Base-by-base conservation (phyloP, 2,888 invertebrate species). In the Conus canariensis region DNA sequence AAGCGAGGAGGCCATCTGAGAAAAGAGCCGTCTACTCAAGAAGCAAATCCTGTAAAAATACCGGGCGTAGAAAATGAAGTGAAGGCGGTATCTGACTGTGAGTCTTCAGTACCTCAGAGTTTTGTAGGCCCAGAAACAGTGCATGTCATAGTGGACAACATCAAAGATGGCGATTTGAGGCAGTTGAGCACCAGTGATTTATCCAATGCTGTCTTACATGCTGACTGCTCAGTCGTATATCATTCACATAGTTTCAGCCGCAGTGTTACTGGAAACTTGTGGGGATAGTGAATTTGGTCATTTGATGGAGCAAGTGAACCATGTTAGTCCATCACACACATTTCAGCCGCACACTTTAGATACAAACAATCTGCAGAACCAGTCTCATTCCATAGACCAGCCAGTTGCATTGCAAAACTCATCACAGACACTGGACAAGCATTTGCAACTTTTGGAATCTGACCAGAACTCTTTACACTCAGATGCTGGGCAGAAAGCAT, bases 141-240 rank as follows among this genome's bases (percentile, higher is more conserved):
- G 58, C 89, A 85, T 58, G 22, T 85, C 9, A 56, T 77, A 7
- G 80, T 86, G 30, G 80, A 87, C 19, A 67, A 82, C 25, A 90
- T 90, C 30, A n/a, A 58, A 8, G 90, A 59, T 16, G 86, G 25
- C 16, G 25, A 83, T 16, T 22, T 77, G 58, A 56, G 45, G 7
- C 22, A 80, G 19, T 22, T 58, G 59, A 25, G 12, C 30, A 25
- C 59, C 59, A 19, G 16, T n/a, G 82, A 45, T 22, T 22, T 87
- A n/a, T n/a, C 87, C 9, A 7, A 10, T 14, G 59, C 74, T 87
- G 74, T n/a, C 7, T 19, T 74, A 9, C 87, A 87, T 16, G 86
- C 67, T 30, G 70, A 74, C 74, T 14, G 58, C 56, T 86, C 86
- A 45, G 86, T 67, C 14, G 64, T 22, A 16, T 86, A 25, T 45